A percentile compares a stretch with the other conserved stretches of the same genome.
Evolutionary conservation across 37 sponge, comb jelly and placozoan genomes (phyloP).

Genomic region (Agelas oroides): DNA sequence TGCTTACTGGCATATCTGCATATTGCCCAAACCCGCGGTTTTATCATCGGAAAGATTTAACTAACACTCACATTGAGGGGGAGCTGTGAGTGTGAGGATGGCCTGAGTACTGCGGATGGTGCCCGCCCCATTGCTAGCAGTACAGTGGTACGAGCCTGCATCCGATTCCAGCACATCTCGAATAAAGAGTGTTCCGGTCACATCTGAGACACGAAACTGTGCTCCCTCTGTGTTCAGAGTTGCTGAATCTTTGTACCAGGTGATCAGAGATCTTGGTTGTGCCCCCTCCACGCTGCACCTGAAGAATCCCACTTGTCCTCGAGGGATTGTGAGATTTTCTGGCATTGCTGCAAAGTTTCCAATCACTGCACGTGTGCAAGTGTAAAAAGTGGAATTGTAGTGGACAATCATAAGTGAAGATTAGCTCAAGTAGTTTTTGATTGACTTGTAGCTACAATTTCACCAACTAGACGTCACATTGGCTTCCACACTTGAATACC

Average conservation of each 20-base stretch:
- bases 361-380: neutral
- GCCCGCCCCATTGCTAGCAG: neutral
- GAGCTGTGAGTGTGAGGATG: neutral
- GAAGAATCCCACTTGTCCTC: conserved; percentile 15
- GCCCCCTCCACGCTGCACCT: neutral
- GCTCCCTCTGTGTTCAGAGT: neutral
- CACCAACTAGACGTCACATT: no score
- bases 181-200: conserved; percentile 40
- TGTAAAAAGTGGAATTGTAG: no score
- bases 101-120: conserved; percentile 6
- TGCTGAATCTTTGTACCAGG: conserved; percentile 37
- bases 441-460: no score
- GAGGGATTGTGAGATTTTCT: neutral
- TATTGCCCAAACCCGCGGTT: no score
- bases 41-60: no score
- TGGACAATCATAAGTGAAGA: no score
- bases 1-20: no score
- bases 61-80: neutral
- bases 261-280: neutral
- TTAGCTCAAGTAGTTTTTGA: no score
- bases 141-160: conserved; percentile 28
- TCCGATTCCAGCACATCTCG: conserved; percentile 6
- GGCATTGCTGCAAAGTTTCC: neutral
- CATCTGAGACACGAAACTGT: neutral
- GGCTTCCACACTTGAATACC: neutral